A percentile compares a stretch with the other conserved stretches of the same genome.
These are phyloP conservation scores for Trichomalopsis sarcophagae DNA, from an alignment of 1,140 invertebrate genomes.

Conservation along the genomic window DNA sequence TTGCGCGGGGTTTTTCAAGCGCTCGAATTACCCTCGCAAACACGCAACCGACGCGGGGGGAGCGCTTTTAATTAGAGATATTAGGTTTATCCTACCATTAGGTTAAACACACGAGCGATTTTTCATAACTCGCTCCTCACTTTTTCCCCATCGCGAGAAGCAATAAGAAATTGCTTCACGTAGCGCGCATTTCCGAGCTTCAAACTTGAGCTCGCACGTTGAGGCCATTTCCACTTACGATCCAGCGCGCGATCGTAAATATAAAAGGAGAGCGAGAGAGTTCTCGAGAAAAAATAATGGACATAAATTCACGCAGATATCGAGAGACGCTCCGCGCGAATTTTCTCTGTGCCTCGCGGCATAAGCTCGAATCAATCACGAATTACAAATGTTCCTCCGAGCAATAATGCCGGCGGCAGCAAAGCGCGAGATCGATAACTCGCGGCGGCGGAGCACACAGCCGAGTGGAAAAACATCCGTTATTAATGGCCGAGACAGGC, in stretches of 20 bases:
- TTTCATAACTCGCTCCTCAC: constrained; percentile 44
- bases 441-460: neutral
- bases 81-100: neutral
- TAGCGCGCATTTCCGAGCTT: constrained; percentile 26
- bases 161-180: constrained; percentile 38
- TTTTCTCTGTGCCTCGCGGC: neutral
- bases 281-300: constrained; percentile 9
- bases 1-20: too few species aligned
- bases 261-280: constrained; percentile 45
- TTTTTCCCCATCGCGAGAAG: constrained; percentile 21
- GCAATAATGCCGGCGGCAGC: neutral
- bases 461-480: constrained; percentile 46
- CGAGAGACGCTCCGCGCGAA: neutral
- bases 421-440: constrained; percentile 15
- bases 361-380: constrained; percentile 13
- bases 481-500: constrained; percentile 51
- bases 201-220: constrained; percentile 42
- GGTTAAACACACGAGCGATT: neutral
- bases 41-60: too few species aligned
- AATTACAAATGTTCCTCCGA: neutral
- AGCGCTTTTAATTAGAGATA: neutral
- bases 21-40: too few species aligned
- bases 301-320: neutral
- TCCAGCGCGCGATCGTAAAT: constrained; percentile 53
- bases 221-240: constrained; percentile 52